phyloP scores from a whole-genome alignment of 2,113 vertebrate genomes.

The Thalassoma bifasciatum region DNA sequence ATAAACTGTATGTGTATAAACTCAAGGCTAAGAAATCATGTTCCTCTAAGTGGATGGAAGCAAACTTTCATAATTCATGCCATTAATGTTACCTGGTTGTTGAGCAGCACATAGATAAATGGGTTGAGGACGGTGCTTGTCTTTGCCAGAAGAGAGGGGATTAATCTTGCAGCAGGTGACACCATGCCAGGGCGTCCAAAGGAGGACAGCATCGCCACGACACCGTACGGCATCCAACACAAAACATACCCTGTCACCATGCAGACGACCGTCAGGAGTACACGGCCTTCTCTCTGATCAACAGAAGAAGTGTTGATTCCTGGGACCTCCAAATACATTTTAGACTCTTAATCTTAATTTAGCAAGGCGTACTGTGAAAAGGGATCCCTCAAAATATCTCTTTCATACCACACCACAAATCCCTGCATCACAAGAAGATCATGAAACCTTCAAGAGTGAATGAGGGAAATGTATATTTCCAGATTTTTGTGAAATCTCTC shows the following conservation, averaged over 20 bases:
- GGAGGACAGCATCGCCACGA: constrained; percentile 58
- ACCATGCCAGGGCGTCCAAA: constrained; percentile 54
- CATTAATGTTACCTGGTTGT: constrained; percentile 52
- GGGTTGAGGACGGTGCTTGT: constrained; percentile 68
- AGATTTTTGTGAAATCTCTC: too few relatives aligned
- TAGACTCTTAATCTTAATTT: too few relatives aligned
- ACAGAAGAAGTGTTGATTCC: constrained; percentile 19
- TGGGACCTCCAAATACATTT: constrained; percentile 28
- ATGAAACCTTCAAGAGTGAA: too few relatives aligned
- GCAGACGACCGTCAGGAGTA: constrained; percentile 59
- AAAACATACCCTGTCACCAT: constrained; percentile 68
- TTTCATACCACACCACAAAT: too few relatives aligned
- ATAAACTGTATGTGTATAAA: too few relatives aligned
- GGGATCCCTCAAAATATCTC: too few relatives aligned
- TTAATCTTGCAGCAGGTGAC: constrained; percentile 28
- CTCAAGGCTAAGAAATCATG: too few relatives aligned
- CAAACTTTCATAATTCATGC: not conserved
- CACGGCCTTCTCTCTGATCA: constrained; percentile 37
- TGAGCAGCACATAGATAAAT: constrained; percentile 62
- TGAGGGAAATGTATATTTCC: too few relatives aligned
- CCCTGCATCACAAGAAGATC: too few relatives aligned
- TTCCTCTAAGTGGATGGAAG: too few relatives aligned
- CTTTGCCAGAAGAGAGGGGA: constrained; percentile 65
- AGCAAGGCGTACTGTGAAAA: not conserved
- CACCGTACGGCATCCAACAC: constrained; percentile 67